Percentiles rank a stretch among this genome's conserved stretches.
Conservation (phyloP, 2,888 invertebrate species). For the Sepiola atlantica region DNA sequence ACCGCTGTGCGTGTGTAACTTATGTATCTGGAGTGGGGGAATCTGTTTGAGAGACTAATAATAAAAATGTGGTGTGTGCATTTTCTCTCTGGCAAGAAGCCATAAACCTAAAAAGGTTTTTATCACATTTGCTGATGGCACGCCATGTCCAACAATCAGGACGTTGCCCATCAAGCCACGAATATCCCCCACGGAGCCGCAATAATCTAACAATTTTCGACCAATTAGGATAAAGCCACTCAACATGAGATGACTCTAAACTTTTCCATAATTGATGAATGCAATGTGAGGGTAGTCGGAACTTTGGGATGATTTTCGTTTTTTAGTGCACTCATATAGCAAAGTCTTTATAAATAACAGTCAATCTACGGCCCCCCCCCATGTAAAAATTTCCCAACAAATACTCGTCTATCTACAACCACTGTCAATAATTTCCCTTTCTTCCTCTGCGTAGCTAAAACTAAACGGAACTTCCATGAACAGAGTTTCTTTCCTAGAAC, state of each 20-base stretch:
- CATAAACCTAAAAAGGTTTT: background rate
- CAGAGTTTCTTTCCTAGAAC: no score
- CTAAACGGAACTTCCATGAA: no score
- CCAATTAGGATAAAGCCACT: background rate
- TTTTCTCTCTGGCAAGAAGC: background rate
- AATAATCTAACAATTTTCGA: background rate
- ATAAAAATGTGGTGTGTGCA: background rate
- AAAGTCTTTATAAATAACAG: no score
- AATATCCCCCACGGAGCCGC: background rate
- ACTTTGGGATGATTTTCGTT: no score
- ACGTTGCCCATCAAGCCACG: background rate
- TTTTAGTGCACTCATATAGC: no score
- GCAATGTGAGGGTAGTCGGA: background rate
- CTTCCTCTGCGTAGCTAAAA: no score
- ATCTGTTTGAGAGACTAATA: background rate
- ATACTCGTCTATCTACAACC: no score
- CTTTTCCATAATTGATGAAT: background rate
- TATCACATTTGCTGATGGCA: background rate
- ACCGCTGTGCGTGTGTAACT: background rate
- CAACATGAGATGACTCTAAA: background rate
- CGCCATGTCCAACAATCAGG: background rate
- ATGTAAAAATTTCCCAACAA: no score
- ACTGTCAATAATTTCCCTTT: no score
- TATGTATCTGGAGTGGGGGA: background rate
- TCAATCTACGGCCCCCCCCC: no score